Conservation (phyloP, 2,888 invertebrate species). For the Agrotis clavis region DNA sequence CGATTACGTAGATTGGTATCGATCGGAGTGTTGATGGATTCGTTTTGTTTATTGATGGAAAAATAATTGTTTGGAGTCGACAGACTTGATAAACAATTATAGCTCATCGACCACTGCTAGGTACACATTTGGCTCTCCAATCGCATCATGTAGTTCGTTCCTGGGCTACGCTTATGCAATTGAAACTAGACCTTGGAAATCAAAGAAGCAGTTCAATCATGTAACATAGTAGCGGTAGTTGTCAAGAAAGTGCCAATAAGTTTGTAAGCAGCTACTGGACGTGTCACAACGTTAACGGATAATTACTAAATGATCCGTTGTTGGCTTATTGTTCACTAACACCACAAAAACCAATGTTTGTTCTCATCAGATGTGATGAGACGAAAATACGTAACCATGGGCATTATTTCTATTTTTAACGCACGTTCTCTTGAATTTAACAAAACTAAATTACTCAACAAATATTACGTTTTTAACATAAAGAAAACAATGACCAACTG, state of each 20-base stretch:
- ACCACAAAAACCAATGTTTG: background rate
- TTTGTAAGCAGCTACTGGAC: too few species aligned
- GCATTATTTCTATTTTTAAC: conserved; percentile 1
- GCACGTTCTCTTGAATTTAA: background rate
- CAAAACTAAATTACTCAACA: conserved; percentile 39
- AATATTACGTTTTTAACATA: conserved; percentile 28
- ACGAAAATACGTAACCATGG: background rate
- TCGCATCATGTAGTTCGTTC: too few species aligned
- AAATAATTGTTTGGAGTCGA: background rate
- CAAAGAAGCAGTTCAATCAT: too few species aligned
- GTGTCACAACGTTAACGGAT: background rate
- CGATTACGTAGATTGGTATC: conserved; percentile 17
- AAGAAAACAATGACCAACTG: conserved; percentile 31
- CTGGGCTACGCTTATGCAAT: too few species aligned
- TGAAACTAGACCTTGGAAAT: too few species aligned
- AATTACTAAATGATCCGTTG: background rate
- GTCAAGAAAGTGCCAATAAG: background rate
- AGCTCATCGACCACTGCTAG: too few species aligned
- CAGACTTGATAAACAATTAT: too few species aligned
- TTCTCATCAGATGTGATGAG: background rate
- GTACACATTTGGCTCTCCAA: too few species aligned
- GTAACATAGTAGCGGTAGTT: too few species aligned
- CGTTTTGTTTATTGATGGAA: background rate
- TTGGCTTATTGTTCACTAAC: conserved; percentile 5
- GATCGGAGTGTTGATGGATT: conserved; percentile 3